Conservation (phyloP, 2,797 vertebrate genomes). For the Lacerta bilineata region DNA sequence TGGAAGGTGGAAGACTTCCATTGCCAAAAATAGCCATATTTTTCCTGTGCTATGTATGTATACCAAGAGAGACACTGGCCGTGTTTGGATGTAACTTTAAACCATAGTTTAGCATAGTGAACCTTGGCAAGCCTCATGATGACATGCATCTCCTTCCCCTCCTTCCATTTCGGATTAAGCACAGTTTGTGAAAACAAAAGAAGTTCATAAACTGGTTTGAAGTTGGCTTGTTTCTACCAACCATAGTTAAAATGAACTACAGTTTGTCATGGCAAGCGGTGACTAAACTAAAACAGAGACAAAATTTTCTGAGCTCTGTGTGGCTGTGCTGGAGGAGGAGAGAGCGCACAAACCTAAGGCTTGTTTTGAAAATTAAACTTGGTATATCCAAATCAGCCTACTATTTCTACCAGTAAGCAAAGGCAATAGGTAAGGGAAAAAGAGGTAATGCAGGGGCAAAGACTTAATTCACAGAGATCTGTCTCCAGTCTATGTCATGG, state of each 20-base stretch:
- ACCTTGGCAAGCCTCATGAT: background rate
- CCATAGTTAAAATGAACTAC: background rate
- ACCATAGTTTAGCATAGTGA: background rate
- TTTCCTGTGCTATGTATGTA: background rate
- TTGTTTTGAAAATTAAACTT: background rate
- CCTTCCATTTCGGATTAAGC: background rate
- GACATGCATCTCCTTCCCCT: background rate
- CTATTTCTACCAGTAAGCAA: background rate
- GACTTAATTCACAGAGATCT: fast-evolving
- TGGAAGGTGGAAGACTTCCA: background rate
- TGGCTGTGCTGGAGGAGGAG: background rate
- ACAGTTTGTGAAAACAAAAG: background rate
- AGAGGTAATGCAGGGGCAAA: background rate
- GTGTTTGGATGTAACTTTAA: background rate
- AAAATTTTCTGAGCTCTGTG: background rate
- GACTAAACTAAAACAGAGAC: background rate
- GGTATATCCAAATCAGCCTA: background rate
- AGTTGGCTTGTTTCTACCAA: background rate
- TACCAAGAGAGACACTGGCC: background rate
- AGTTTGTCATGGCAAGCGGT: background rate
- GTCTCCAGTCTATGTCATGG: background rate
- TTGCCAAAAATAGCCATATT: background rate
- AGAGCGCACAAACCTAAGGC: background rate
- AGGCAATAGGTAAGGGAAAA: background rate
- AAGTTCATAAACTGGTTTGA: background rate